Evolutionary conservation across 2,113 vertebrate genomes (phyloP), one percentile per base, ranked within the genome.

Genomic region (Archocentrus centrarchus): DNA sequence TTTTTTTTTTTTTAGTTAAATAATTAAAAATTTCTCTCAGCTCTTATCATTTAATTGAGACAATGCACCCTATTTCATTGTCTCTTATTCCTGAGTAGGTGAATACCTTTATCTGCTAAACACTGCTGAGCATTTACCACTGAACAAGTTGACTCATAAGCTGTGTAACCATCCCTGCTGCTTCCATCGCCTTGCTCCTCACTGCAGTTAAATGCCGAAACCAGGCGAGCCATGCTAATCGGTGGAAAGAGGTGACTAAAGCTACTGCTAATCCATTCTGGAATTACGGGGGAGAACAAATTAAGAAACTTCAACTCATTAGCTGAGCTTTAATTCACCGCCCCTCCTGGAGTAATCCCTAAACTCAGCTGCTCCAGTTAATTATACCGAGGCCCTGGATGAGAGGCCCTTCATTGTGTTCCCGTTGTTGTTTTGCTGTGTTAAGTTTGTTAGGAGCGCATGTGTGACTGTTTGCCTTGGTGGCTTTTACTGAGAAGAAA

Each of bases 241-340:
- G 93, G 92, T 82, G 88, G 92, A 89, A 94, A 94, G 92, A 95
- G 93, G 95, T 92, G 93, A 93, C 92, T 93, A 96, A 96, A 96
- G 95, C 94, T 93, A 90, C 88, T 84, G 90, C 94, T 96, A 96
- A 96, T 96, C 96, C 96, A 93, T 95, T 94, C 94, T 93, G 92
- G 94, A 95, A 96, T 96, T 96, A 96, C 82, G 89, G 92, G 89
- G 94, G 92, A 95, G 95, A 95, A 95, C 95, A 96, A 95, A 96
- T 96, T 96, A 96, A 95, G 95, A 92, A 95, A 95, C 95, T 95
- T 96, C 94, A 95, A 95, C 94, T 96, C 96, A 96, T 96, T 96
- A 96, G 95, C 92, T 81, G 89, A 93, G 93, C 92, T 94, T 96
- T 95, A 96, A 95, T 95, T 95, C 90, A 84, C 92, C 87, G 92